Base-by-base conservation (phyloP, 2,113 vertebrate species). In the Sinocyclocheilus grahami region DNA sequence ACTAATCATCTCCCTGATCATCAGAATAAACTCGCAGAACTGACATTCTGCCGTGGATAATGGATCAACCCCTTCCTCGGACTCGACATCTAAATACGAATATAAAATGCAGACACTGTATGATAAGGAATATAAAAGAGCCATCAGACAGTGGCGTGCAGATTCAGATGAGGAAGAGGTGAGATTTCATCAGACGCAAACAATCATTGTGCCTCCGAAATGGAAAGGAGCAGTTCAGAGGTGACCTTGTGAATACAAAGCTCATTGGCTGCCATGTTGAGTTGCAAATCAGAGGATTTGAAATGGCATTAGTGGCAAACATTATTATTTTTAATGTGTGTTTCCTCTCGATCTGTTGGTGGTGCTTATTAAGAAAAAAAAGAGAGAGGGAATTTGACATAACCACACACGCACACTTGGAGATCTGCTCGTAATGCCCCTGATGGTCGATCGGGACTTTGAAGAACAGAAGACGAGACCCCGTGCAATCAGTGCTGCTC, bases 211-310 rank as follows among this genome's bases (percentile, higher is more conserved):
- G 42, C 53, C 48, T 51, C 30, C 10, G 24, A 82, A 63, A 75
- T 76, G 27, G 30, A 69, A 83, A 74, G 58, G 39, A 82, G 71
- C 72, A 30, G 22, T 27, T 84, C 62, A 48, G 24, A 82, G 42
- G 86, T 87, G 80, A 87, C 86, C 72, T 87, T 87, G 86, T 24
- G 20, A 39, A 55, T 77, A 63, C 72, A 77, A 76, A 42, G 42
- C 48, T 69, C 7, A 20, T 39, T 65, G 39, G 58, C 24, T 67
- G 48, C 46, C 58, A 20, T 53, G 51, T 71, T 20, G 78, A 14
- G 69, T 53, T 86, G 33, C 24, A 72, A 82, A 63, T 53, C 39
- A 60, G 39, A 16, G 42, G 20, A n/a, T 71, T 75, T 20, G 18
- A 82, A 82, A 65, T 48, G 14, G 60, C n/a, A 46, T 86, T 42